These are phyloP conservation scores for Ivindomyrus marchei DNA, from an alignment of 2,113 vertebrate species.

Conservation along the genomic window DNA sequence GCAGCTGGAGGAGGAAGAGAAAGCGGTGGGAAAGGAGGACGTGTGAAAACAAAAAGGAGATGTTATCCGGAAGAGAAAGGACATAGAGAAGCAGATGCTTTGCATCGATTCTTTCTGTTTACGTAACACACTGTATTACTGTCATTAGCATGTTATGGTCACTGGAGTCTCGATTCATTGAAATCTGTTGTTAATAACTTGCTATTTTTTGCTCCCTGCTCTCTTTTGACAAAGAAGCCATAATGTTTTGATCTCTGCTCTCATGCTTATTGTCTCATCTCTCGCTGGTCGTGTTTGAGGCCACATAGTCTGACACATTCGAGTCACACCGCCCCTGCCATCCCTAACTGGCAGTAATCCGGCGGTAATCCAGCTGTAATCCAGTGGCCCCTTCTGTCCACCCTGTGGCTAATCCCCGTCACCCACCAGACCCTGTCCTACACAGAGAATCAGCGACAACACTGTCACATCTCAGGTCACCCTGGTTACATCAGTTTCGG, in stretches of 20 bases:
- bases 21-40: neutral
- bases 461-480: neutral
- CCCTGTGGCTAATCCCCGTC: neutral
- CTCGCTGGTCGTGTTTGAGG: neutral
- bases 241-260: neutral
- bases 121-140: neutral
- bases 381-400: neutral
- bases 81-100: neutral
- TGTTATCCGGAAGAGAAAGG: neutral
- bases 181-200: neutral
- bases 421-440: neutral
- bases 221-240: neutral
- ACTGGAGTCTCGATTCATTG: neutral
- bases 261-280: neutral
- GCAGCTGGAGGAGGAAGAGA: neutral
- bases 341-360: neutral
- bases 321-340: neutral
- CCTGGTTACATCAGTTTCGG: neutral
- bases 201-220: neutral
- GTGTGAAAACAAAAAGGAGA: neutral
- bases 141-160: neutral
- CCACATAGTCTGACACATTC: neutral
- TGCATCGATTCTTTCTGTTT: neutral
- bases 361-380: neutral
- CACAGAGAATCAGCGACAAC: neutral